Conservation (phyloP, 1,140 invertebrate species). For the Brachionus asplanchnoidis region DNA sequence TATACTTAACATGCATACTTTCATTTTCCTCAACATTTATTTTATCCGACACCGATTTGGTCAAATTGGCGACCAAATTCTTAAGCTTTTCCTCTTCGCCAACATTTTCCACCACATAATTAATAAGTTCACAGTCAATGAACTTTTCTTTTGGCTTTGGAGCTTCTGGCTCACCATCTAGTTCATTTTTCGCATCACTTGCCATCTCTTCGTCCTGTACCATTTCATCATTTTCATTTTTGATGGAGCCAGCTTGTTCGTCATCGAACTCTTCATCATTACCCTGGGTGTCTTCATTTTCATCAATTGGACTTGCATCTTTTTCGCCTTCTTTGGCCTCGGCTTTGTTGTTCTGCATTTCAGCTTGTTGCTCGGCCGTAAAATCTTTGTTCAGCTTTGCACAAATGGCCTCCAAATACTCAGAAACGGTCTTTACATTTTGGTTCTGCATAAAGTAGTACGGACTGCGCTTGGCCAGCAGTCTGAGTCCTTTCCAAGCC, state of each 20-base stretch:
- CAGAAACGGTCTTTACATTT: conserved; percentile 13
- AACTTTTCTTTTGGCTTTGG: background rate
- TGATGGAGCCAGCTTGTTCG: background rate
- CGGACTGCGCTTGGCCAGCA: conserved; percentile 26
- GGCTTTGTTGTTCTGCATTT: background rate
- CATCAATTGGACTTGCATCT: background rate
- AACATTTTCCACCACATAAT: conserved; percentile 1
- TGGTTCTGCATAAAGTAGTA: conserved; percentile 42
- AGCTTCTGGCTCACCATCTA: background rate
- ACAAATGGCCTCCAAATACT: conserved; percentile 25
- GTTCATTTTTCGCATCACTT: background rate
- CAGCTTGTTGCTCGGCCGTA: background rate
- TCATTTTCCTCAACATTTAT: background rate
- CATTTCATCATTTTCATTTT: background rate
- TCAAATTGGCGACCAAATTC: background rate
- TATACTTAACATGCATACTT: background rate
- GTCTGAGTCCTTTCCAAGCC: conserved; percentile 36
- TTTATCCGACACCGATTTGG: background rate
- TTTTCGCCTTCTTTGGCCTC: background rate
- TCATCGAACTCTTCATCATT: conserved; percentile 25
- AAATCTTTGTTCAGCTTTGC: conserved; percentile 18
- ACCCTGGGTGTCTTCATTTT: background rate
- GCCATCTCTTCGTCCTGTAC: conserved; percentile 5
- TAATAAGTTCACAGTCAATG: conserved; percentile 1
- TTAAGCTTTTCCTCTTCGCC: background rate